Base-by-base conservation (phyloP, 35 echinoderm and acorn worm species). In the Ptychodera flava region DNA sequence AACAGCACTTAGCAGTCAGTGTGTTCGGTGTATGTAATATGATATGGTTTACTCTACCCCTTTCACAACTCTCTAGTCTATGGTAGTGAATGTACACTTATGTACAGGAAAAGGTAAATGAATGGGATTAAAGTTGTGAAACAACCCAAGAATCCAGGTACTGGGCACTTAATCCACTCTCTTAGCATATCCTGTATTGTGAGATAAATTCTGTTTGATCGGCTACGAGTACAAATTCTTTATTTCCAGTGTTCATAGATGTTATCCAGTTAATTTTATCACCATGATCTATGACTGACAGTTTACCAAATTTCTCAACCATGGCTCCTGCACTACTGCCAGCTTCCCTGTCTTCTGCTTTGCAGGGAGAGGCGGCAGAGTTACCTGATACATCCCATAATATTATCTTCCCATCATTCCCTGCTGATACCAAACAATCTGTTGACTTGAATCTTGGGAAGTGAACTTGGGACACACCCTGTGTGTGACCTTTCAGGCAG, bases 321-420 rank as follows among this genome's bases (percentile, higher is more conserved):
- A 35, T 36, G 30, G 34, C 35, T 1, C 35, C 31, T 16, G 28
- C 27, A 33, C 16, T 31, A 16, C n/a, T 30, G 28, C 28, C 35
- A 10, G 12, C 35, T 30, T 36, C 28, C 33, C 1, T 1, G 33
- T 81, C 1, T 34, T 1, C 31, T 16, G 80, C 33, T 1, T 1
- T 79, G 6, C 78, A 28, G 1, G 1, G 28, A 10, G 78, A 10
- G 6, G 6, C 78, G 6, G 1, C 28, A 30, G 6, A 30, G 28
- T 79, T 1, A 28, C 32, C 32, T 16, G 10, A 82, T 29, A 32
- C 34, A 32, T 91, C 45, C 89, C 89, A 91, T 6, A 91, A 36
- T 33, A 91, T 37, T 1, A 91, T 32, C 75, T 76, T 91, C 31
- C 89, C 84, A 76, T 91, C 89, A 77, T 91, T 91, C 28, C 89